phyloP scores from a whole-genome alignment of 2,797 vertebrate species.

The Alauda arvensis region DNA sequence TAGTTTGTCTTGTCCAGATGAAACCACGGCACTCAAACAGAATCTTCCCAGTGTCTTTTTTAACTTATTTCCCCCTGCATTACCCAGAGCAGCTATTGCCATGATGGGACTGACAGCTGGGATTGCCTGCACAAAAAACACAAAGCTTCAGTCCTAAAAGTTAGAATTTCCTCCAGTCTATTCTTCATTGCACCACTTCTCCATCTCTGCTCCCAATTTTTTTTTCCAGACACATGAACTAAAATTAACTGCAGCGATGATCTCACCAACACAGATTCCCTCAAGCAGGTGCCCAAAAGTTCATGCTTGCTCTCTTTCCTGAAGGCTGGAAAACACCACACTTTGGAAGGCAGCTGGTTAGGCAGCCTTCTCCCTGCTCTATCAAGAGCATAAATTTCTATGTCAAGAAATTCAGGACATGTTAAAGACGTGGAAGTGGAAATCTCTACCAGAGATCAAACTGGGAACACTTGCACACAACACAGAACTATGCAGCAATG shows the following conservation, averaged over 20 bases:
- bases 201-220: background rate
- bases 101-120: background rate
- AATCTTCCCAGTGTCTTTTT: background rate
- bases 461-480: background rate
- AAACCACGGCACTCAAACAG: background rate
- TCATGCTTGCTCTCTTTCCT: background rate
- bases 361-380: background rate
- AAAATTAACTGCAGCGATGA: background rate
- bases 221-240: background rate
- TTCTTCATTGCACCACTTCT: background rate
- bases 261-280: background rate
- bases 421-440: background rate
- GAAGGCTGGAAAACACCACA: background rate
- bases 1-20: background rate
- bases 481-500: background rate
- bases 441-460: background rate
- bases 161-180: background rate
- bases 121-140: background rate
- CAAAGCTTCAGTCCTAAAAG: background rate
- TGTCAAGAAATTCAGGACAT: background rate
- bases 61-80: background rate
- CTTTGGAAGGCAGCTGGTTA: background rate
- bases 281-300: background rate
- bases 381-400: background rate
- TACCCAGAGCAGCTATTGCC: background rate